A percentile compares a stretch with the other conserved stretches of the same genome.
Evolutionary conservation across 1,140 invertebrate genomes (phyloP).

Genomic region (Habropoda laboriosa): DNA sequence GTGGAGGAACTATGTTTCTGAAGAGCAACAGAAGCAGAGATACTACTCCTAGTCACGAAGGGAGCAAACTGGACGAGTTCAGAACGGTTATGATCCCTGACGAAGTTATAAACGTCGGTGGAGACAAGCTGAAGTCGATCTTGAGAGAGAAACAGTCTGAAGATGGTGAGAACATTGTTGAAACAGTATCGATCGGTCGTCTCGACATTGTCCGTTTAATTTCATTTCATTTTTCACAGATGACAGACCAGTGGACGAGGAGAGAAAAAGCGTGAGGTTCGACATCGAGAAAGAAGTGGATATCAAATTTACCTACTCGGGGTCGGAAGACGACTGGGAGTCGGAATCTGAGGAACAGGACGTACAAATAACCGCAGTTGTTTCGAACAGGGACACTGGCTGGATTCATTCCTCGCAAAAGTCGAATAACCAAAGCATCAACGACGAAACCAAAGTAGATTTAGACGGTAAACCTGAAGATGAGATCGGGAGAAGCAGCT

Average conservation of each 20-base stretch:
- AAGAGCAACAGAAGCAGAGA: constrained; percentile 85
- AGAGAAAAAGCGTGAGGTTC: constrained; percentile 88
- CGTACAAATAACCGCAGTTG: constrained; percentile 57
- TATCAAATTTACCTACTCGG: constrained; percentile 78
- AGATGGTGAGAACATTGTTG: constrained; percentile 73
- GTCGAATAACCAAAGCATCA: constrained; percentile 10
- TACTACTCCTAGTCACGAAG: constrained; percentile 73
- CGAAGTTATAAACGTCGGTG: constrained; percentile 53
- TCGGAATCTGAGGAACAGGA: constrained; percentile 78
- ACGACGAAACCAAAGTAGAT: constrained; percentile 29
- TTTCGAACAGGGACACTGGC: constrained; percentile 29
- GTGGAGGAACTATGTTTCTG: constrained; percentile 87
- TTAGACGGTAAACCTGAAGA: constrained; percentile 28
- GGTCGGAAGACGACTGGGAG: constrained; percentile 82
- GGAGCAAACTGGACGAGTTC: constrained; percentile 71
- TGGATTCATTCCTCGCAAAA: constrained; percentile 22
- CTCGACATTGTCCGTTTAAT: background rate
- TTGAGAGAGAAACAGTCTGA: constrained; percentile 86
- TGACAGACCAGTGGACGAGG: constrained; percentile 84
- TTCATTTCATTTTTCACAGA: constrained; percentile 60
- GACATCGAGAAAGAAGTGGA: constrained; percentile 81
- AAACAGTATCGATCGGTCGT: constrained; percentile 3
- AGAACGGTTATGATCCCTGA: constrained; percentile 54
- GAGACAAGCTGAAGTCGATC: constrained; percentile 86
- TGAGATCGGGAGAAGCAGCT: background rate